A percentile compares a stretch with the other conserved stretches of the same genome.
phyloP scores from a whole-genome alignment of 2,888 invertebrate species.

The Endotricha flammealis region DNA sequence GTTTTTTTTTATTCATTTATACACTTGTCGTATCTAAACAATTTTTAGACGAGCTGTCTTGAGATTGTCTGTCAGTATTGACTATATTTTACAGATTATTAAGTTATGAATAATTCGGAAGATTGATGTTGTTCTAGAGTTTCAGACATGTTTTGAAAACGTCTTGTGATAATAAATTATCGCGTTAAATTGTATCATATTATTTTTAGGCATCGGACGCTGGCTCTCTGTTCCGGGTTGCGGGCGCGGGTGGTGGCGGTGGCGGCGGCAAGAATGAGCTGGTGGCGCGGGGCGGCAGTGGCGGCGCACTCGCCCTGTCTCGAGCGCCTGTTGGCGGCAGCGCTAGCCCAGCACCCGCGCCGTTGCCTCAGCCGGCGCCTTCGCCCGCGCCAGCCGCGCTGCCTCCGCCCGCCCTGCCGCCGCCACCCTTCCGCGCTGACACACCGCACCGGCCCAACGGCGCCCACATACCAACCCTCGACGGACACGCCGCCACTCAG shows the following conservation, averaged over 20 bases:
- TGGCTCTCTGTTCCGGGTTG: slow-evolving; percentile 66
- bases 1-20: not conserved
- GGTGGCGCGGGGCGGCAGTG: slow-evolving; percentile 82
- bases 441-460: slow-evolving; percentile 59
- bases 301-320: slow-evolving; percentile 79
- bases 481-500: slow-evolving; percentile 65
- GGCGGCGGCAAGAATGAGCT: slow-evolving; percentile 81
- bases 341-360: slow-evolving; percentile 81
- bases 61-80: too few relatives aligned
- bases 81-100: too few relatives aligned
- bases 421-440: slow-evolving; percentile 79
- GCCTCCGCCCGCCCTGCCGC: slow-evolving; percentile 81
- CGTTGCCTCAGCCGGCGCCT: slow-evolving; percentile 82
- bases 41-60: too few relatives aligned
- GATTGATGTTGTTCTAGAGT: too few relatives aligned
- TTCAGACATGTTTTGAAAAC: too few relatives aligned
- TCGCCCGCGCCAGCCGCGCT: slow-evolving; percentile 84
- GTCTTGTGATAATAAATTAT: too few relatives aligned
- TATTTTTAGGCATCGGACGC: slow-evolving; percentile 62
- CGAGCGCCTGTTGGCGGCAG: slow-evolving; percentile 80
- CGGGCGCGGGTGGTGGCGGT: slow-evolving; percentile 78
- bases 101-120: too few relatives aligned
- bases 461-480: slow-evolving; percentile 66
- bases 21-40: not conserved
- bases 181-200: too few relatives aligned